These are phyloP conservation scores for Hyalella azteca DNA, from an alignment of 2,888 invertebrate species.

Conservation along the genomic window DNA sequence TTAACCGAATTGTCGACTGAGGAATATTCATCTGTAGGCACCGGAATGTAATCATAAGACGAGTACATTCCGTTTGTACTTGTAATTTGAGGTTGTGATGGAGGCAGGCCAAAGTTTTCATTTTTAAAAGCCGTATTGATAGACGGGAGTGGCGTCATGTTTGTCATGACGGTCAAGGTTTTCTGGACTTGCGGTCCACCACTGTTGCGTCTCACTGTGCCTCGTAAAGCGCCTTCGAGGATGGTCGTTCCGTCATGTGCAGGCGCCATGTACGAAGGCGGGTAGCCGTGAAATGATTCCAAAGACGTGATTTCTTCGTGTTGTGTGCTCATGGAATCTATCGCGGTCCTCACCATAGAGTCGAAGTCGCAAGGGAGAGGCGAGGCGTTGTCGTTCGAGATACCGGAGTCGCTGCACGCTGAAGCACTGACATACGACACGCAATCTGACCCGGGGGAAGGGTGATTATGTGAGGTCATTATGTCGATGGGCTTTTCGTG, in stretches of 20 bases:
- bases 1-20: slow-evolving; percentile 48
- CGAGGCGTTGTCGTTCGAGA: slow-evolving; percentile 57
- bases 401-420: slow-evolving; percentile 57
- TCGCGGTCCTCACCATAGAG: slow-evolving; percentile 49
- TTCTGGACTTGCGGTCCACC: slow-evolving; percentile 40
- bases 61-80: slow-evolving; percentile 54
- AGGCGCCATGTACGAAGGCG: slow-evolving; percentile 44
- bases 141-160: slow-evolving; percentile 52
- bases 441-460: slow-evolving; percentile 56
- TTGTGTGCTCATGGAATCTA: slow-evolving; percentile 49
- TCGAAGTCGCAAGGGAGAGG: slow-evolving; percentile 54
- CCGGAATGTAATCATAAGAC: slow-evolving; percentile 46
- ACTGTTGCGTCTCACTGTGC: slow-evolving; percentile 52
- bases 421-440: slow-evolving; percentile 57
- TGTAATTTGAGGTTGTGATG: slow-evolving; percentile 47
- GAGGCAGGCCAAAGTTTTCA: slow-evolving; percentile 48
- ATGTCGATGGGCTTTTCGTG: slow-evolving; percentile 55
- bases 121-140: slow-evolving; percentile 50
- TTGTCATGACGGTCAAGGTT: slow-evolving; percentile 56
- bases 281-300: neutral
- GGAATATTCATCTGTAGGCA: slow-evolving; percentile 50
- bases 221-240: slow-evolving; percentile 56
- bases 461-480: slow-evolving; percentile 55
- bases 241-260: slow-evolving; percentile 52
- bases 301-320: slow-evolving; percentile 20